phyloP scores from a whole-genome alignment of 2,113 vertebrate species.

The Isichthys henryi region DNA sequence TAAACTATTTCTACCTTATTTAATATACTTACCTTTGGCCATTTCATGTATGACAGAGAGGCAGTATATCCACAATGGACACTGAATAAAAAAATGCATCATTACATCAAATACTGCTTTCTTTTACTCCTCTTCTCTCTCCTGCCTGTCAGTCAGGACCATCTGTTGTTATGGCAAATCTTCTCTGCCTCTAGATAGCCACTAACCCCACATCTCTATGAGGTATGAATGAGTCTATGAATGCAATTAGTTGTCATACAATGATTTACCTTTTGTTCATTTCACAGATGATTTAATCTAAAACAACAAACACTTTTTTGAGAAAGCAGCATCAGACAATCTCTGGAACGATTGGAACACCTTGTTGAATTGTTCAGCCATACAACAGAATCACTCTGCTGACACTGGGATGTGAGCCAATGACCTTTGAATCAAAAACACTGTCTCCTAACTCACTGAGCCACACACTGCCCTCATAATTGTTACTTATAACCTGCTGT shows the following conservation, averaged over 20 bases:
- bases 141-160: neutral
- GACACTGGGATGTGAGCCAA: neutral
- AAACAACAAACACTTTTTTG: no score
- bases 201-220: no score
- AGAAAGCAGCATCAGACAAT: no score
- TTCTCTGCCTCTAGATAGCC: neutral
- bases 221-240: no score
- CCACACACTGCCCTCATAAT: neutral
- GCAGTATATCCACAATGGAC: neutral
- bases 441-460: neutral
- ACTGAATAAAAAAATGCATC: neutral
- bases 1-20: neutral
- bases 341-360: no score
- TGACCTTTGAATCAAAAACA: neutral
- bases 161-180: neutral
- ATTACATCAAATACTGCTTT: neutral
- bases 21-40: neutral
- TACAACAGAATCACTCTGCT: no score
- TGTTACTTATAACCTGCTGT: neutral
- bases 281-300: no score
- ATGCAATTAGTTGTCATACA: no score
- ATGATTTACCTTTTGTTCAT: no score
- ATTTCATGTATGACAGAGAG: neutral
- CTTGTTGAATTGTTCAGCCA: no score
- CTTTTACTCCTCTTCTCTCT: neutral